Percentiles rank a stretch among this genome's conserved stretches.
These are phyloP conservation scores for Hiodon tergisus DNA, from an alignment of 2,113 vertebrate genomes.

Conservation along the genomic window DNA sequence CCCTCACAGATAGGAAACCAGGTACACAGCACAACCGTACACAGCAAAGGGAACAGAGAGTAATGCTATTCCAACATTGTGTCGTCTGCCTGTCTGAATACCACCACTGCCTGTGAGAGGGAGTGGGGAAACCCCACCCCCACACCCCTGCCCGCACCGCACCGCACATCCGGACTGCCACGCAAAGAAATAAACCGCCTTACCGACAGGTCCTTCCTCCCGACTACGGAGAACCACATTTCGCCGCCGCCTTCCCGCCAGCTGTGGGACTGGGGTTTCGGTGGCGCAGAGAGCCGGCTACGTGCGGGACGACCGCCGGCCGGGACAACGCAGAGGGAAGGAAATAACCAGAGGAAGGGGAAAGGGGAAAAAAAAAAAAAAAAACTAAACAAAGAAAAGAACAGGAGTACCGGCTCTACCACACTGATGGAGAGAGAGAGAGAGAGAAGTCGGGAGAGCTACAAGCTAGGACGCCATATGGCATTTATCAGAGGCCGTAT, in stretches of 20 bases:
- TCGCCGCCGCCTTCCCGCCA: constrained; percentile 38
- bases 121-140: no score
- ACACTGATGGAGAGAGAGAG: constrained; percentile 40
- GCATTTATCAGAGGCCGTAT: constrained; percentile 52
- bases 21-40: background rate
- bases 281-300: constrained; percentile 18
- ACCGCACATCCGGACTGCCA: constrained; percentile 9
- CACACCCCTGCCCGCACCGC: background rate
- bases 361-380: background rate
- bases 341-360: background rate
- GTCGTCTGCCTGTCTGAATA: background rate
- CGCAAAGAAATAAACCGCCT: constrained; percentile 50
- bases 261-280: constrained; percentile 37
- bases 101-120: background rate
- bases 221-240: constrained; percentile 98
- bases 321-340: background rate
- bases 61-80: no score
- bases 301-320: background rate
- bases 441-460: constrained; percentile 28
- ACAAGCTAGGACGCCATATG: constrained; percentile 44
- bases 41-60: no score
- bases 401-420: constrained; percentile 30
- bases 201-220: constrained; percentile 73
- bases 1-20: background rate
- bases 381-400: constrained; percentile 15